Percentiles rank a stretch among this genome's conserved stretches.
Conservation (phyloP, 2,113 vertebrate species). For the Orthonyx spaldingii region DNA sequence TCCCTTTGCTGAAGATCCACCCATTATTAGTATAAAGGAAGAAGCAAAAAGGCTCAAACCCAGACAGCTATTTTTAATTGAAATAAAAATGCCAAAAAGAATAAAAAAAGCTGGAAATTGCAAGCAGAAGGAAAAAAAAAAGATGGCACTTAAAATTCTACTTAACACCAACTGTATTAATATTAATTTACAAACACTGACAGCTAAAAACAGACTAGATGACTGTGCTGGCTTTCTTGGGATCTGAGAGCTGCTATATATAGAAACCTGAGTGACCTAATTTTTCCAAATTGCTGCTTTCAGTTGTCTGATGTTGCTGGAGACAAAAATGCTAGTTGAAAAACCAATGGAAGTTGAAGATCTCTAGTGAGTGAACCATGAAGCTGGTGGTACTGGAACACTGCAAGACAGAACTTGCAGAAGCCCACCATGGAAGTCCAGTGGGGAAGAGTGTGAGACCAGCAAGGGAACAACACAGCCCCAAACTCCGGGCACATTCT, state of each 20-base stretch:
- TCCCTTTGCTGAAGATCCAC: neutral
- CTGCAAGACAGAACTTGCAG: neutral
- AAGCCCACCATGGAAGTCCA: neutral
- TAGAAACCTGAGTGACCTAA: neutral
- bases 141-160: neutral
- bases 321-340: neutral
- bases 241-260: slow-evolving; percentile 17
- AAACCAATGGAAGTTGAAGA: neutral
- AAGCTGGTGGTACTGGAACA: neutral
- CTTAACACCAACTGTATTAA: slow-evolving; percentile 4
- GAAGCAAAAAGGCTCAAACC: neutral
- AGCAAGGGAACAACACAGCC: neutral
- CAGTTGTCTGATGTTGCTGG: neutral
- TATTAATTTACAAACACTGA: slow-evolving; percentile 28
- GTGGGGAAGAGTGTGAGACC: neutral
- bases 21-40: neutral
- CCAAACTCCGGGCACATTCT: neutral
- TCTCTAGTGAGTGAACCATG: neutral
- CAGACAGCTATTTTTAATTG: neutral
- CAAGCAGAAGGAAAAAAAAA: neutral
- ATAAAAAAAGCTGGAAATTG: neutral
- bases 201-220: slow-evolving; percentile 18
- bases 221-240: neutral
- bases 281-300: slow-evolving; percentile 36
- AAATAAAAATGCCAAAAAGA: neutral